A percentile compares a stretch with the other conserved stretches of the same genome.
Evolutionary conservation across 2,797 vertebrate genomes (phyloP).

Genomic region (Typhlichthys subterraneus): DNA sequence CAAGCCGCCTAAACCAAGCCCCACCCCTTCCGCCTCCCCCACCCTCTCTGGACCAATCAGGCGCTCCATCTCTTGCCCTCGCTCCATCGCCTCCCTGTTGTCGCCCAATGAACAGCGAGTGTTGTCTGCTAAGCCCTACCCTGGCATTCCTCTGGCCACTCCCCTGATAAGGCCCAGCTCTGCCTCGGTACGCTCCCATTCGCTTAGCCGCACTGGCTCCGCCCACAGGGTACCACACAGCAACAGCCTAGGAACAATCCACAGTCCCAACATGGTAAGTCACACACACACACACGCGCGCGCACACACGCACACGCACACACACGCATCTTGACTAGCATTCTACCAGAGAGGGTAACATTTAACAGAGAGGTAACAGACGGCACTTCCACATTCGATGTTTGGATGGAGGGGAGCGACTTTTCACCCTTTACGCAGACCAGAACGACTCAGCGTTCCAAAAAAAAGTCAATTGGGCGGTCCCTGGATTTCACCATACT

Average conservation of each 20-base stretch:
- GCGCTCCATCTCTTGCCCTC: conserved; percentile 94
- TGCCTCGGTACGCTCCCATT: conserved; percentile 86
- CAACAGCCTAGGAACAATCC: conserved; percentile 79
- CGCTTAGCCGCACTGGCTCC: conserved; percentile 88
- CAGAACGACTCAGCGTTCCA: too few relatives aligned
- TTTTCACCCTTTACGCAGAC: too few relatives aligned
- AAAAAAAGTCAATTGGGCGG: too few relatives aligned
- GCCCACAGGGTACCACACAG: conserved; percentile 80
- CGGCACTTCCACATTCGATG: too few relatives aligned
- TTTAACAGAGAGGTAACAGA: too few relatives aligned
- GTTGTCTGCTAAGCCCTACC: conserved; percentile 50
- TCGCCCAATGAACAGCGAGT: conserved; percentile 80
- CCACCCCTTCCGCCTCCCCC: conserved; percentile 73
- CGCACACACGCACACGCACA: conserved; percentile 9
- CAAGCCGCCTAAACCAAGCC: conserved; percentile 76
- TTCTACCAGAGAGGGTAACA: too few relatives aligned
- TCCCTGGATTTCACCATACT: too few relatives aligned
- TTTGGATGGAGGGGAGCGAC: too few relatives aligned
- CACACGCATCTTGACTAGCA: not conserved
- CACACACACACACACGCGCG: conserved; percentile 3
- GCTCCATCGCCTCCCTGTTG: conserved; percentile 89
- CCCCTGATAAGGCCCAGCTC: conserved; percentile 74
- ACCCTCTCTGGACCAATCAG: conserved; percentile 85
- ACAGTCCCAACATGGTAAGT: conserved; percentile 84
- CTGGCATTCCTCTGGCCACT: conserved; percentile 55